A percentile compares a stretch with the other conserved stretches of the same genome.
These are phyloP conservation scores for Hydractinia symbiolongicarpus DNA, from an alignment of 30 jellyfish, hydroid and myxozoan species.

Conservation along the genomic window DNA sequence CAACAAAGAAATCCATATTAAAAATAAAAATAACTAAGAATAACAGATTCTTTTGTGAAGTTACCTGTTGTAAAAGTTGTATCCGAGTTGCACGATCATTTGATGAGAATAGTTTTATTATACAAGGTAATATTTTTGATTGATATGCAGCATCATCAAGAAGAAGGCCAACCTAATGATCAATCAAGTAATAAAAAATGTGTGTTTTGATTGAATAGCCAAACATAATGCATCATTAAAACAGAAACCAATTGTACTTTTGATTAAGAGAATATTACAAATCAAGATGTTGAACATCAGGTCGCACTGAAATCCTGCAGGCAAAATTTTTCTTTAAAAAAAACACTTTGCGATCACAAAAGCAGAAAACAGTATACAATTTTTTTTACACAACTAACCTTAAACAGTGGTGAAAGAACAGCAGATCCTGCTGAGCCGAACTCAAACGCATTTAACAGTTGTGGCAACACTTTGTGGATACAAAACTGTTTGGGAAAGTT, in stretches of 20 bases:
- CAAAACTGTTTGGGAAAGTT: constrained; percentile 78
- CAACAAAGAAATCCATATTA: neutral
- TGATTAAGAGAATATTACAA: neutral
- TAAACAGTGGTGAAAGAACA: constrained; percentile 87
- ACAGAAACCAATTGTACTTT: neutral
- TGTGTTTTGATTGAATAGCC: neutral
- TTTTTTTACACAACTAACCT: constrained; percentile 30
- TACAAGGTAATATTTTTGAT: constrained; percentile 87
- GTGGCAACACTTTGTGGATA: constrained; percentile 79
- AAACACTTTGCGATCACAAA: too few species aligned
- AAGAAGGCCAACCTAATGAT: constrained; percentile 65
- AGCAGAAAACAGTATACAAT: too few species aligned
- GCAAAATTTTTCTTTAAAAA: neutral
- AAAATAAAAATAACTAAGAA: neutral
- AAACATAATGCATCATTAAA: neutral
- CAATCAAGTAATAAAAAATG: neutral
- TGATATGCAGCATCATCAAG: constrained; percentile 85
- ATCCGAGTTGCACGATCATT: constrained; percentile 96
- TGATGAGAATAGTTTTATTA: constrained; percentile 86
- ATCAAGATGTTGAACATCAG: neutral
- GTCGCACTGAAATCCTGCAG: neutral
- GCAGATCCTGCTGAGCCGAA: constrained; percentile 93
- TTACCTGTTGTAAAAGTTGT: constrained; percentile 91
- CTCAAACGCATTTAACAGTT: constrained; percentile 89
- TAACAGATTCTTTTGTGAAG: neutral